Evolutionary conservation across 1,140 invertebrate species (phyloP).

Genomic region (Brachionus rotundiformis): DNA sequence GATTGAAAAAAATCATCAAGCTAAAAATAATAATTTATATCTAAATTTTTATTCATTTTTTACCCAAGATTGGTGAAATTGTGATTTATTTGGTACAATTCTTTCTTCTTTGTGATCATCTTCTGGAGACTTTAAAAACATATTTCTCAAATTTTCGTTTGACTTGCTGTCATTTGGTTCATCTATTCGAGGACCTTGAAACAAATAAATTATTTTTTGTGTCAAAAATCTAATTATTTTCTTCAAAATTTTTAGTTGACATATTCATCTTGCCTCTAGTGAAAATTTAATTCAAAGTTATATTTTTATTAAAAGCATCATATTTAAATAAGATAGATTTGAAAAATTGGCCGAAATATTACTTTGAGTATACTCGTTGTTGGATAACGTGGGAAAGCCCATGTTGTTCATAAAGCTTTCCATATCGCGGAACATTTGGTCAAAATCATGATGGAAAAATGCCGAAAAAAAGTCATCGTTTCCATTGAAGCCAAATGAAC

Average conservation of each 20-base stretch:
- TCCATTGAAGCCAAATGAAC: neutral
- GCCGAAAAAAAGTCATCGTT: constrained; percentile 26
- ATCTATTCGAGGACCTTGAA: neutral
- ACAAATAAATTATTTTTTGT: neutral
- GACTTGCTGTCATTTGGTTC: neutral
- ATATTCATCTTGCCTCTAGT: neutral
- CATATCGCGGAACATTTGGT: constrained; percentile 46
- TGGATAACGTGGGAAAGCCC: neutral
- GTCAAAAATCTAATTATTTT: neutral
- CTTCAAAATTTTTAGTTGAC: neutral
- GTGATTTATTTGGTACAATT: neutral
- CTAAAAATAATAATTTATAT: too few relatives aligned
- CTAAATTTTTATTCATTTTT: neutral
- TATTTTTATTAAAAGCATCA: too few relatives aligned
- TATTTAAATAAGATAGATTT: too few relatives aligned
- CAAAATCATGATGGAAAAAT: constrained; percentile 38
- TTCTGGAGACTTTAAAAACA: constrained; percentile 31
- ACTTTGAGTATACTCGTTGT: neutral
- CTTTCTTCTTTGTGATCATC: neutral
- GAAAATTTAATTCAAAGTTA: too few relatives aligned
- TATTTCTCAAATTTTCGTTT: constrained; percentile 9
- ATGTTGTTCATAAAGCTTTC: constrained; percentile 22
- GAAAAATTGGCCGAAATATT: neutral
- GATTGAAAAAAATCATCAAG: too few relatives aligned
- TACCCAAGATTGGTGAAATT: neutral